Evolutionary conservation across 2,888 invertebrate genomes (phyloP).

Genomic region (Tetragonula carbonaria): DNA sequence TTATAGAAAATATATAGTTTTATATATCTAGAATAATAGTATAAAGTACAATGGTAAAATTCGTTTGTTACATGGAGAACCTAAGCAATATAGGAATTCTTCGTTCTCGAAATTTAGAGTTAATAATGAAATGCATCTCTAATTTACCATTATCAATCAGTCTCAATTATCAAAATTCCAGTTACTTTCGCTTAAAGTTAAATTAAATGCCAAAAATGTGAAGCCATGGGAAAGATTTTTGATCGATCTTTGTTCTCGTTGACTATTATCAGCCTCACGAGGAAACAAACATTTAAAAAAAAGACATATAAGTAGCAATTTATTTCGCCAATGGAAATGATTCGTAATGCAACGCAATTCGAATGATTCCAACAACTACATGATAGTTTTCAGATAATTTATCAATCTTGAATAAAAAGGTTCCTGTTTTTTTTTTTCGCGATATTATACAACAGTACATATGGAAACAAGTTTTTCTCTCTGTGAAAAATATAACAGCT

Average conservation of each 20-base stretch:
- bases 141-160: no score
- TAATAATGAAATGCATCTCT: no score
- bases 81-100: no score
- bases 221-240: not conserved
- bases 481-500: not conserved
- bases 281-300: constrained; percentile 10
- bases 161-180: no score
- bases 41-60: no score
- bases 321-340: constrained; percentile 1
- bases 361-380: not conserved
- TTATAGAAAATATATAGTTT: no score
- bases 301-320: constrained; percentile 3
- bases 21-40: no score
- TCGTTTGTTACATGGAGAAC: no score
- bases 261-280: not conserved
- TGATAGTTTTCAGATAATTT: not conserved
- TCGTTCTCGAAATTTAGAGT: no score
- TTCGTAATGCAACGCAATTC: not conserved
- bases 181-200: not conserved
- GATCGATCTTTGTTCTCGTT: constrained; percentile 14
- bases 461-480: not conserved
- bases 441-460: no score
- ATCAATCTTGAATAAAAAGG: not conserved
- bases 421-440: not conserved
- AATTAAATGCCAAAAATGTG: no score